phyloP scores from a whole-genome alignment of 1,140 invertebrate genomes.

The Sesamia nonagrioides region DNA sequence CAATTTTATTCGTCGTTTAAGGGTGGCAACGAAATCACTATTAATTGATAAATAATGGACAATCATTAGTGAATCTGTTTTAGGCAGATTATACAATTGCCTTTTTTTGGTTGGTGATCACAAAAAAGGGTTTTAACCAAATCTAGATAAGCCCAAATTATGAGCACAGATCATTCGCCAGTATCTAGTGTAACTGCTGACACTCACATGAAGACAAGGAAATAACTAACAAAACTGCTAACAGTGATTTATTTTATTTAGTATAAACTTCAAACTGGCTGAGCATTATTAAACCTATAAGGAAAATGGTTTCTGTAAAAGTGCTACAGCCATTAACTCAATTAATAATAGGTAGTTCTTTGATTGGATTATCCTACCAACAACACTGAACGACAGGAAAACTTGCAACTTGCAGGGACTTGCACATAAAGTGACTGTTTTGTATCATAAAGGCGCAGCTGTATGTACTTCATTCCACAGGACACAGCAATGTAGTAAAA shows the following conservation, averaged over 20 bases:
- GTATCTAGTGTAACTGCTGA: too few species aligned
- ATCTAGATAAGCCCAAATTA: too few species aligned
- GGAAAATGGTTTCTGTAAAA: slow-evolving; percentile 5
- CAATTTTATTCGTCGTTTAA: too few species aligned
- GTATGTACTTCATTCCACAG: neutral
- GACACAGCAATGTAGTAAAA: too few species aligned
- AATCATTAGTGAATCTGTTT: too few species aligned
- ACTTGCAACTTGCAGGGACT: neutral
- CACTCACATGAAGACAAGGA: neutral
- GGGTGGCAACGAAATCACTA: too few species aligned
- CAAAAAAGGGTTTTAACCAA: too few species aligned
- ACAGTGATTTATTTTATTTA: neutral
- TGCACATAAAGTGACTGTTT: neutral
- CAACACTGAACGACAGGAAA: slow-evolving; percentile 10
- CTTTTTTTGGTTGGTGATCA: too few species aligned
- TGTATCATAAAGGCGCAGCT: neutral
- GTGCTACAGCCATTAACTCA: neutral
- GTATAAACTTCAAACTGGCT: neutral
- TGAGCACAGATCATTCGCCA: too few species aligned
- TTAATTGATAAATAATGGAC: too few species aligned
- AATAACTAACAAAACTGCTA: neutral
- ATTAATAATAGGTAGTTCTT: slow-evolving; percentile 29
- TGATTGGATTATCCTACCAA: too few species aligned
- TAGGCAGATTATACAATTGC: too few species aligned
- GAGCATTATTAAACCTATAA: slow-evolving; percentile 19